Evolutionary conservation across 2,113 vertebrate genomes (phyloP).

Genomic region (Rallus limicola): DNA sequence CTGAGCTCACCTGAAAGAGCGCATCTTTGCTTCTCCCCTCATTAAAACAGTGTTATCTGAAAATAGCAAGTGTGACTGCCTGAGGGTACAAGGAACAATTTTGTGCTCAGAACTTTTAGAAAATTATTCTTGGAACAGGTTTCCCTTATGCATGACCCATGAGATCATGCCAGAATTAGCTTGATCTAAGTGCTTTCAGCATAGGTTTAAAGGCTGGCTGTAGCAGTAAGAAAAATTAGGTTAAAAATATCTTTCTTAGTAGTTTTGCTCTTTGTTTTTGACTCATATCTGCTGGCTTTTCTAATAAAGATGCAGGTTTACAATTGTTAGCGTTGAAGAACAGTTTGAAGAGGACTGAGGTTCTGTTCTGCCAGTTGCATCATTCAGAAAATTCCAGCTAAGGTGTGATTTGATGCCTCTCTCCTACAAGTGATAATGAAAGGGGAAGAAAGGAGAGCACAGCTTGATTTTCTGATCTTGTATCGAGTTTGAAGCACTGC

Average conservation of each 20-base stretch:
- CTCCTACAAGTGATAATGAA: slow-evolving; percentile 8
- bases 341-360: not conserved
- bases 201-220: not conserved
- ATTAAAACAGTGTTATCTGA: not conserved
- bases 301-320: not conserved
- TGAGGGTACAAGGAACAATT: not conserved
- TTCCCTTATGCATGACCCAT: not conserved
- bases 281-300: not conserved
- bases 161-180: not conserved
- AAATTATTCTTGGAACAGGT: not conserved
- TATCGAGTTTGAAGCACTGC: not conserved
- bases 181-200: not conserved
- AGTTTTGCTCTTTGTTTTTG: not conserved
- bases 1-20: not conserved
- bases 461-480: slow-evolving; percentile 8
- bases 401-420: not conserved
- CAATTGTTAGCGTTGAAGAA: not conserved
- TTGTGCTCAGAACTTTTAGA: not conserved
- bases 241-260: not conserved
- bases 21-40: not conserved
- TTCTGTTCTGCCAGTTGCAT: not conserved
- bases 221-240: not conserved
- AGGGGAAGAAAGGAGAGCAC: not conserved
- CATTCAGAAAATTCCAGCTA: not conserved
- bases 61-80: not conserved